These are phyloP conservation scores for Odontocerum albicorne DNA, from an alignment of 2,888 invertebrate species.

Conservation along the genomic window DNA sequence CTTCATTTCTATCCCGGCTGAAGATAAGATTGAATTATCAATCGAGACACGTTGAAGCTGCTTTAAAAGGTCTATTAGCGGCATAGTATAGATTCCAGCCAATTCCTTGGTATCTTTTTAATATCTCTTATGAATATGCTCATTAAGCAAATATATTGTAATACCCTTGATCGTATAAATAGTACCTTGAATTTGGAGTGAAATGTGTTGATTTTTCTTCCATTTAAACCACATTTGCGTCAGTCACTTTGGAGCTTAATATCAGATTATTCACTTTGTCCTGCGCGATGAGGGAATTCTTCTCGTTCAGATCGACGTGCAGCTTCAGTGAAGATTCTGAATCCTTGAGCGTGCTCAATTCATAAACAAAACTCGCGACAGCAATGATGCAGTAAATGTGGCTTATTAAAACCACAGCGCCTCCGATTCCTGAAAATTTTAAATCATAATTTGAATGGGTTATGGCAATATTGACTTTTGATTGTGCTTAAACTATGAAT, in stretches of 20 bases:
- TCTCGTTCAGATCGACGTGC: conserved; percentile 23
- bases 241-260: conserved; percentile 3
- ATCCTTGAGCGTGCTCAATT: conserved; percentile 22
- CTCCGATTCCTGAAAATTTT: conserved; percentile 51
- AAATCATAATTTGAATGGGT: no score
- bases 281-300: conserved; percentile 20
- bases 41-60: no score
- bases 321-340: conserved; percentile 17
- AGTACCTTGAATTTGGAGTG: conserved; percentile 11
- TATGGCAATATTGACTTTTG: no score
- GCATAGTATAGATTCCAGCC: no score
- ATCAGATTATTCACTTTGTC: conserved; percentile 16
- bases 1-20: no score
- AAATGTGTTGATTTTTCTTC: background rate
- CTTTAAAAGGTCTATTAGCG: no score
- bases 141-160: conserved; percentile 5
- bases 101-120: no score
- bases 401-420: conserved; percentile 48
- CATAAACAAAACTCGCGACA: conserved; percentile 48
- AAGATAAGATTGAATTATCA: no score
- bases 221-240: conserved; percentile 25
- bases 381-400: conserved; percentile 54
- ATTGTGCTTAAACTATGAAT: no score
- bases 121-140: no score
- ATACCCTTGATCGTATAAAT: conserved; percentile 17